These are phyloP conservation scores for Microdon myrmicae DNA, from an alignment of 2,888 invertebrate genomes.

Conservation along the genomic window DNA sequence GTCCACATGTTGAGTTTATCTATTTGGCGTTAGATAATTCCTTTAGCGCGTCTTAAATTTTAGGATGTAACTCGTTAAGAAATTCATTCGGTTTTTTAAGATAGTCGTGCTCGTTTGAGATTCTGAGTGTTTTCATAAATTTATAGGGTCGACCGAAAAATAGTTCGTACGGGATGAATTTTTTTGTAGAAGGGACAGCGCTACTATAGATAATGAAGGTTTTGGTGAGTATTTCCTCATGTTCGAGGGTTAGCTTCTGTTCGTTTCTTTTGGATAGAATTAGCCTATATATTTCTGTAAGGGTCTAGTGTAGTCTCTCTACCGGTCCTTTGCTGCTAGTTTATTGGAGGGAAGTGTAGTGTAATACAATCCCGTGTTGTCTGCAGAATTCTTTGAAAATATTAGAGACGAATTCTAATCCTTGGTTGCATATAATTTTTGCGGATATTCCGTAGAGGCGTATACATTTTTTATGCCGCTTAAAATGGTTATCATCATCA, in stretches of 20 bases:
- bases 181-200: slow-evolving; percentile 29
- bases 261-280: slow-evolving; percentile 15
- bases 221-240: slow-evolving; percentile 20
- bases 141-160: slow-evolving; percentile 15
- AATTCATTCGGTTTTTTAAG: slow-evolving; percentile 23
- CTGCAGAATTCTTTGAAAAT: slow-evolving; percentile 35
- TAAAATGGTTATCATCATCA: too few species aligned
- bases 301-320: slow-evolving; percentile 32
- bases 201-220: slow-evolving; percentile 9
- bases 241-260: slow-evolving; percentile 9
- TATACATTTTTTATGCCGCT: too few species aligned
- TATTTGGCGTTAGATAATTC: slow-evolving; percentile 15
- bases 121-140: slow-evolving; percentile 12
- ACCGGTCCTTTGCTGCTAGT: slow-evolving; percentile 23
- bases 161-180: slow-evolving; percentile 28
- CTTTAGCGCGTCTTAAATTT: slow-evolving; percentile 20
- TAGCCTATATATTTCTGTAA: slow-evolving; percentile 45
- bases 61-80: slow-evolving; percentile 19
- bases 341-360: slow-evolving; percentile 30
- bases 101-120: slow-evolving; percentile 13
- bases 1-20: slow-evolving; percentile 15
- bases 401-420: slow-evolving; percentile 21
- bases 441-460: slow-evolving; percentile 19
- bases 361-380: slow-evolving; percentile 20
- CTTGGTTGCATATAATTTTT: slow-evolving; percentile 21